A percentile compares a stretch with the other conserved stretches of the same genome.
Conservation (phyloP, 2,888 invertebrate species). For the Harpagoxenus sublaevis region DNA sequence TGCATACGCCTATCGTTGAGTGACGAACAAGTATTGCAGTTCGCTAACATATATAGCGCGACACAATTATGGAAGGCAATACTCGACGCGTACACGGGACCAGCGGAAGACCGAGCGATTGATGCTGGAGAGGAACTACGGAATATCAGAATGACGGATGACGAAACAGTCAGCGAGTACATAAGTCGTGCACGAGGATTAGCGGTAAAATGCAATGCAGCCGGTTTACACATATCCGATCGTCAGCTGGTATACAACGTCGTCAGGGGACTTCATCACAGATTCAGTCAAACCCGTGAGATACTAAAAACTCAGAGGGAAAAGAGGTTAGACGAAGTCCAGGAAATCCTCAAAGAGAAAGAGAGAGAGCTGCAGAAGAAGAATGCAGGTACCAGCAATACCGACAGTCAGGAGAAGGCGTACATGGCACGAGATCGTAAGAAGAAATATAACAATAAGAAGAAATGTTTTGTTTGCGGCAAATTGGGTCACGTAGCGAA, state of each 20-base stretch:
- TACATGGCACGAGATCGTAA: not conserved
- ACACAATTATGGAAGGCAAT: not conserved
- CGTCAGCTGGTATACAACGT: not conserved
- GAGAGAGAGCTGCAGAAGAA: not conserved
- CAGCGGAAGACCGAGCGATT: not conserved
- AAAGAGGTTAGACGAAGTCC: not conserved
- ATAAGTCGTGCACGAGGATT: not conserved
- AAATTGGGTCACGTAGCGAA: not conserved
- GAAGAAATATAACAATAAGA: not conserved
- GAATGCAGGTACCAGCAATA: too few species aligned
- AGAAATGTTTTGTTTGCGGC: constrained; percentile 5
- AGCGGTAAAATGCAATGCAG: not conserved
- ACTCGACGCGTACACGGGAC: not conserved
- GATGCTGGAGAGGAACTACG: too few species aligned
- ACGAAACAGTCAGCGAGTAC: too few species aligned
- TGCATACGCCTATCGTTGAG: not conserved
- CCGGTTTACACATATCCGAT: not conserved
- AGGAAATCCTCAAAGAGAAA: not conserved
- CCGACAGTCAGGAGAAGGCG: not conserved
- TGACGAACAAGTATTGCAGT: not conserved
- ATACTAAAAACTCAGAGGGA: constrained; percentile 29
- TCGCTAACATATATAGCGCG: not conserved
- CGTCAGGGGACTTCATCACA: not conserved
- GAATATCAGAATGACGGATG: too few species aligned
- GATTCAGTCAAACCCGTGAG: not conserved